phyloP scores from a whole-genome alignment of 1,140 invertebrate species.

The Conus ventricosus region DNA sequence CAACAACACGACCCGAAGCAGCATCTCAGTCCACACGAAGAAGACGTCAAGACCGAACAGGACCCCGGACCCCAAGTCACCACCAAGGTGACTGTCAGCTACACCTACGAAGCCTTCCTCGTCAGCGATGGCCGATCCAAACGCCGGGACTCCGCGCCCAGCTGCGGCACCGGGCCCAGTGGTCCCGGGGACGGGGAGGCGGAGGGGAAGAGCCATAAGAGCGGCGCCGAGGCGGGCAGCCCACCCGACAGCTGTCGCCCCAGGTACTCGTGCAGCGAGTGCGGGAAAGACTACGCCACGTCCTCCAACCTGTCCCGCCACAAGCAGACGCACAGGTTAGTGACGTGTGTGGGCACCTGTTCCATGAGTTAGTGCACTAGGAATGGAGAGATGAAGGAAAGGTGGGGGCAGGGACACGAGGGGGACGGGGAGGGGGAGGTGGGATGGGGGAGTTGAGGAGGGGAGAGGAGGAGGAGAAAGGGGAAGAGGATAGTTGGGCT shows the following conservation, averaged over 20 bases:
- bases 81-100: slow-evolving; percentile 83
- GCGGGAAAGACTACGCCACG: slow-evolving; percentile 96
- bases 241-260: slow-evolving; percentile 66
- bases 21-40: no score
- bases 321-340: slow-evolving; percentile 90
- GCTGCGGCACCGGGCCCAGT: not conserved
- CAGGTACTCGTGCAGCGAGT: slow-evolving; percentile 95
- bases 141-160: slow-evolving; percentile 65
- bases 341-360: not conserved
- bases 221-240: not conserved
- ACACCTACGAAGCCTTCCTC: slow-evolving; percentile 94
- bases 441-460: no score
- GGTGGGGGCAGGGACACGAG: no score
- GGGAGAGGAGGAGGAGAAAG: no score
- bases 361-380: no score
- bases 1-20: no score
- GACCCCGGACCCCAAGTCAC: not conserved
- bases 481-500: no score
- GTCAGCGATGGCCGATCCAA: slow-evolving; percentile 94
- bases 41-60: not conserved
- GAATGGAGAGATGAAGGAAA: not conserved
- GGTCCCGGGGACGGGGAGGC: not conserved
- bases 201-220: not conserved
- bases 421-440: no score
- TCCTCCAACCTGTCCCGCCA: slow-evolving; percentile 96